Conservation (phyloP, 2,797 vertebrate genomes). For the Merluccius polli region DNA sequence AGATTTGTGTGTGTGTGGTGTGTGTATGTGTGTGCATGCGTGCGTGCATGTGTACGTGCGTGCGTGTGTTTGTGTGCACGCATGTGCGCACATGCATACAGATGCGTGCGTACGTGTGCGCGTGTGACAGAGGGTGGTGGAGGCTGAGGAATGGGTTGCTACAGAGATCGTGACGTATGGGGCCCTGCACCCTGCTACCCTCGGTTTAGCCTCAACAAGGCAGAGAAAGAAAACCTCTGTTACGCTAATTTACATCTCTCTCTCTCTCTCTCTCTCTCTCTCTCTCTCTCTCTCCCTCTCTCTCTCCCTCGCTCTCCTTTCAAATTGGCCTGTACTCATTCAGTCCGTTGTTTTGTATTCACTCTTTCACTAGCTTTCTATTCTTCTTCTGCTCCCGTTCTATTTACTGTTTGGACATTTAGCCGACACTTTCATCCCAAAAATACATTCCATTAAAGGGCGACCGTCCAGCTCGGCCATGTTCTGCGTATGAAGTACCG, state of each 20-base stretch:
- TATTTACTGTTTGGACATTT: no score
- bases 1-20: no score
- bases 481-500: no score
- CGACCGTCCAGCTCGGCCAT: neutral
- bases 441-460: slow-evolving; percentile 6
- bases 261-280: slow-evolving; percentile 16
- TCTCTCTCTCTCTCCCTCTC: slow-evolving; percentile 5
- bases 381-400: neutral
- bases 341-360: neutral
- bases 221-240: slow-evolving; percentile 61
- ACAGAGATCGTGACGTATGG: slow-evolving; percentile 74
- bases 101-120: slow-evolving; percentile 2
- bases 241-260: slow-evolving; percentile 68
- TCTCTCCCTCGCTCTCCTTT: slow-evolving; percentile 17
- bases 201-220: slow-evolving; percentile 78
- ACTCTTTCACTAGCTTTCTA: no score
- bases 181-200: slow-evolving; percentile 74
- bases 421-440: no score
- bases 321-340: neutral
- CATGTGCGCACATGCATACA: slow-evolving; percentile 29
- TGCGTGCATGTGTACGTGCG: slow-evolving; percentile 19
- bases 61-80: slow-evolving; percentile 9
- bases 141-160: slow-evolving; percentile 75
- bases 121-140: slow-evolving; percentile 9
- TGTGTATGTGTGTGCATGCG: slow-evolving; percentile 41